These are phyloP conservation scores for Lepus townsendii DNA, from an alignment of 2,797 vertebrate species.

Conservation along the genomic window DNA sequence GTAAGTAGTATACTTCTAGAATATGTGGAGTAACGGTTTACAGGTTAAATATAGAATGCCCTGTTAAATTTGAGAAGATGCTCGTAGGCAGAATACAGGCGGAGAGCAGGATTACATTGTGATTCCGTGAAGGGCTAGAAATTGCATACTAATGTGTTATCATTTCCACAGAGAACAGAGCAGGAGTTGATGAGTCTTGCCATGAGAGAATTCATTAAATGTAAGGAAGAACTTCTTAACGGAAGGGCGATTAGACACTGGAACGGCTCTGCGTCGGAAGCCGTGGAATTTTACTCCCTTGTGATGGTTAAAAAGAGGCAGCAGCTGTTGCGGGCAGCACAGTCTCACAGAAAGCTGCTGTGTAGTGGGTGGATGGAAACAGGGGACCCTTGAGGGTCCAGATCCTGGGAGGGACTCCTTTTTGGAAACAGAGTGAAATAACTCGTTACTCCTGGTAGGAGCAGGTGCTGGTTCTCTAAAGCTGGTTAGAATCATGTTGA, in stretches of 20 bases:
- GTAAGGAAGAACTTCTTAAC: slow-evolving; percentile 53
- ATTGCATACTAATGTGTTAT: slow-evolving; percentile 4
- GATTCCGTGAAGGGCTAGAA: slow-evolving; percentile 26
- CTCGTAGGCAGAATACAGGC: too few relatives aligned
- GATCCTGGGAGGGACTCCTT: neutral
- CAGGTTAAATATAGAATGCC: neutral
- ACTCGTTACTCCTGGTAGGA: neutral
- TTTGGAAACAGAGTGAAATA: neutral
- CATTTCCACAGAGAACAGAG: slow-evolving; percentile 62
- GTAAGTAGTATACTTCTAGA: slow-evolving; percentile 30
- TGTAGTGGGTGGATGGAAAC: too few relatives aligned
- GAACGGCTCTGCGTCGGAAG: slow-evolving; percentile 16
- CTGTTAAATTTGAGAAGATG: slow-evolving; percentile 9
- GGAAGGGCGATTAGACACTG: slow-evolving; percentile 48
- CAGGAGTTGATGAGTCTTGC: slow-evolving; percentile 70
- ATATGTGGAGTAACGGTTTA: neutral
- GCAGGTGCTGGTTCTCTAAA: neutral
- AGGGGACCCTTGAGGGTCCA: neutral
- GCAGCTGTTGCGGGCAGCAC: neutral
- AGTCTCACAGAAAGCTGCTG: neutral
- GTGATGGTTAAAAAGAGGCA: neutral
- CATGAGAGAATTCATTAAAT: slow-evolving; percentile 56
- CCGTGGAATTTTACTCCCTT: neutral
- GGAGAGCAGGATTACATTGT: neutral
- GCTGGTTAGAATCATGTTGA: neutral